phyloP scores from a whole-genome alignment of 2,113 vertebrate genomes.

The Gobio gobio region DNA sequence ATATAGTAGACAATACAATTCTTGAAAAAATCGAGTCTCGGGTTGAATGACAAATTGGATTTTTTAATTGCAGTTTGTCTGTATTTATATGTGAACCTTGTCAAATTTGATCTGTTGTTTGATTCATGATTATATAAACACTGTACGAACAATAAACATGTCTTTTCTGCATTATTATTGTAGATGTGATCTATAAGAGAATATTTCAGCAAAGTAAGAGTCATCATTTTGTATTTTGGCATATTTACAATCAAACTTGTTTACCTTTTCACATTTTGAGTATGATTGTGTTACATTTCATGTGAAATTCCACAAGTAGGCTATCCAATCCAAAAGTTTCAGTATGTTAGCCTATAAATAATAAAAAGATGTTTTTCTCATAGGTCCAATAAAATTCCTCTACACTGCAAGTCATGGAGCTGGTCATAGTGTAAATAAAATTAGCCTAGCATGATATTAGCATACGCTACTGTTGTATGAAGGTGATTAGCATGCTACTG shows the following conservation, averaged over 20 bases:
- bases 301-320: neutral
- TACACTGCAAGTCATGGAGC: neutral
- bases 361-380: neutral
- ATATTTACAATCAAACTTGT: neutral
- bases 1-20: neutral
- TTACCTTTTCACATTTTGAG: neutral
- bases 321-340: neutral
- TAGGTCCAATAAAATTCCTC: neutral
- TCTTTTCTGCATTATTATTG: neutral
- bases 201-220: neutral
- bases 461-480: constrained; percentile 36
- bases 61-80: neutral
- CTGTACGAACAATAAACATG: constrained; percentile 13
- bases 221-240: neutral
- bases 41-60: neutral
- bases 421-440: neutral
- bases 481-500: constrained; percentile 73
- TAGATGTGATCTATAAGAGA: neutral
- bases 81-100: neutral
- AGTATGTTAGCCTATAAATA: neutral
- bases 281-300: neutral
- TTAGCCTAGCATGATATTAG: constrained; percentile 15
- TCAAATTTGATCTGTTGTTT: neutral
- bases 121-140: neutral
- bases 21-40: neutral